Base-by-base conservation (phyloP, 2,797 vertebrate genomes). In the Cryptoprocta ferox region DNA sequence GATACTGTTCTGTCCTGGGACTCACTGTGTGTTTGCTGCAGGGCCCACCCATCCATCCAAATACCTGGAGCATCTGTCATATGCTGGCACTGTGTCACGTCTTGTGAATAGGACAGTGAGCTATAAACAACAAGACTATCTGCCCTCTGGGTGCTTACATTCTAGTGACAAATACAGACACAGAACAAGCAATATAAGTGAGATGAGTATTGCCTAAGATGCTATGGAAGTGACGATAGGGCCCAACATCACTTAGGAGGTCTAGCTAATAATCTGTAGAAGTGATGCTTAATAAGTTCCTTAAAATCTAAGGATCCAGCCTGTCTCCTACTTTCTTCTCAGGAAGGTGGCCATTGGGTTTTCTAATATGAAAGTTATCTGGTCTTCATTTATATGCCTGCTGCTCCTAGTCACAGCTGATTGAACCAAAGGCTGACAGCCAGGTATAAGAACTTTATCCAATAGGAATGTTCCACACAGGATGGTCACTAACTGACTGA, bases 361-460 rank as follows among this genome's bases (percentile, higher is more conserved):
- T 95, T 79, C 65, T 42, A 59, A 21, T 39, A 61, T 56, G 63
- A 83, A 91, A 92, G 24, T 88, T 66, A 90, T 24, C 82, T 92
- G 65, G 53, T 89, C 88, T 91, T 78, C 66, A 94, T 39, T 89
- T 83, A 65, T 11, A 53, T 61, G 63, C 10, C 53, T 68, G 39
- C 10, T 86, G 53, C 45, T 93, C 66, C 37, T 90, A 61, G 65
- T 66, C 35, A 61, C 14, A 81, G 68, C 12, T 94, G 53, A 82
- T 11, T 73, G 26, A 93, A 79, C 30, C 18, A 93, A 79, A 71
- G 68, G 78, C n/a, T 35, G 68, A 56, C 18, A 89, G 53, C 18
- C n/a, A 56, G 81, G 45, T 53, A 28, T 70, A 65, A 81, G 53
- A 73, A 65, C 56, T 90, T 66, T 79, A 89, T 48, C 42, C 48